Base-by-base conservation (phyloP, 2,113 vertebrate genomes). In the Acanthochromis polyacanthus region DNA sequence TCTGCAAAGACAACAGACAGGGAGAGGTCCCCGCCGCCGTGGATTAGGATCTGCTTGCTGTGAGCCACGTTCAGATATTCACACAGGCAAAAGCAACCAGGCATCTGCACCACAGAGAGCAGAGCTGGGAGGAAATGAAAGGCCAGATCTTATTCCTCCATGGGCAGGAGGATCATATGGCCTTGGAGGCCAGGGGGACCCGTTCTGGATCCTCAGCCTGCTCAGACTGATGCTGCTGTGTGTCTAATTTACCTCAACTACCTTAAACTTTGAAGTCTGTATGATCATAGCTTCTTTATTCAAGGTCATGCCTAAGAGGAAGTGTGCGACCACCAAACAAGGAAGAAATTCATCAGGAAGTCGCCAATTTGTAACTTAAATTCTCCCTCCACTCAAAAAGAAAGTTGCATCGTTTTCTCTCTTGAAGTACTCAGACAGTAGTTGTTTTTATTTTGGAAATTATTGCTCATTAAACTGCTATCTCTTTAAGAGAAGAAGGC, bases 1-100 rank as follows among this genome's bases (percentile, higher is more conserved):
- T 87, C 75, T 90, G 86, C 56, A 89, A 93, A 88, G 81, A 89
- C 88, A 92, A 90, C 89, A 92, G 79, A 80, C 56, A 87, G 86
- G 59, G 85, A 79, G 84, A 89, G 84, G 85, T 87, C 83, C 78
- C 82, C 2, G 66, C 53, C 10, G 8, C 68, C 59, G 40, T 72
- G 82, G 71, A 84, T 82, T 78, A 91, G 74, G 79, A 86, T 82
- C 83, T 80, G 59, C 80, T 86, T 2, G 46, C 86, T 81, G 73
- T 70, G 71, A 83, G 71, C 64, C 50, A 80, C 72, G 61, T 75
- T 82, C 70, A 87, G 60, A 89, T 75, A 63, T 66, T 72, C 78
- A 78, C 55, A 71, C 48, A 46, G 32, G 62, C 51, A 8, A 82
- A 81, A 80, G 75, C 28, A 80, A 78, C 25, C 83, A 83, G 72